Conservation (phyloP, 2,797 vertebrate genomes). For the Myotis pilosus region DNA sequence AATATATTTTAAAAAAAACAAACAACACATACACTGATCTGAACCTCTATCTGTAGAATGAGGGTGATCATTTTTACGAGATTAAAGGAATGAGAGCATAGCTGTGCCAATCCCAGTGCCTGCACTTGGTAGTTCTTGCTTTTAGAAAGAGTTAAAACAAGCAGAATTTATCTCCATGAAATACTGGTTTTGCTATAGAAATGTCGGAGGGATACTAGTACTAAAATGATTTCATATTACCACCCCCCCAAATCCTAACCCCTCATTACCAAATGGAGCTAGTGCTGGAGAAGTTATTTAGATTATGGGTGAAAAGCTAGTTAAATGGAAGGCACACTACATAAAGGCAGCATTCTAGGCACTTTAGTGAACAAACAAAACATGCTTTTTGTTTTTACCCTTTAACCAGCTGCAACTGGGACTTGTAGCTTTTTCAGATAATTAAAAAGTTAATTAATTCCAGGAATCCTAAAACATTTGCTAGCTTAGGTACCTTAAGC, state of each 20-base stretch:
- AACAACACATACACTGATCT: not conserved
- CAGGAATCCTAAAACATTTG: not conserved
- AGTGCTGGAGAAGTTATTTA: not conserved
- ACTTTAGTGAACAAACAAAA: not conserved
- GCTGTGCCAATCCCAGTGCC: not conserved
- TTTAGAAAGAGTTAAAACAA: constrained; percentile 25
- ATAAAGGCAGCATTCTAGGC: not conserved
- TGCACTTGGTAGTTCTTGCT: not conserved
- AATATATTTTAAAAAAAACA: too few relatives aligned
- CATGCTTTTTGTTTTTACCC: not conserved
- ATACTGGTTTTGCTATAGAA: not conserved
- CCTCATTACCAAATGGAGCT: not conserved
- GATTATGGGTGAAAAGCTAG: not conserved
- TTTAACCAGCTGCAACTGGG: not conserved
- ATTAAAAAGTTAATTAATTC: not conserved
- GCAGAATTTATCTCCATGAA: not conserved
- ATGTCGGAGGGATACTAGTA: not conserved
- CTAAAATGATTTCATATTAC: not conserved
- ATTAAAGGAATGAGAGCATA: not conserved
- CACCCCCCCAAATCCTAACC: not conserved
- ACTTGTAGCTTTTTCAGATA: not conserved
- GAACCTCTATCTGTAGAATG: not conserved
- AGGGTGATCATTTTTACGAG: not conserved
- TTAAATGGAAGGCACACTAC: not conserved
- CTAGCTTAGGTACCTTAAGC: not conserved